Evolutionary conservation across 2,797 vertebrate genomes (phyloP).

Genomic region (Poecilia picta): DNA sequence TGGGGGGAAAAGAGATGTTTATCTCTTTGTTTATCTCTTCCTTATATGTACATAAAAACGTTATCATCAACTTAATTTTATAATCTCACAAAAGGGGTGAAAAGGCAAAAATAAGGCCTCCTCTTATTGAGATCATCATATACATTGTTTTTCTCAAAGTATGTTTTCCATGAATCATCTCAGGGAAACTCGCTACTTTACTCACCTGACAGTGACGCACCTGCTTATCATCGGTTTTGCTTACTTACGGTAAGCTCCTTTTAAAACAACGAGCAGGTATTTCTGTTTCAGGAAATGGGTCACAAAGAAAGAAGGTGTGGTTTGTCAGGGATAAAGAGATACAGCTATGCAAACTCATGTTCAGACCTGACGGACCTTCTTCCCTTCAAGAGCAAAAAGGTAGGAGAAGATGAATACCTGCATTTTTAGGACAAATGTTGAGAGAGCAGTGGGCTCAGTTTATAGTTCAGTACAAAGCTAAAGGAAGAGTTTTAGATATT

Average conservation of each 20-base stretch:
- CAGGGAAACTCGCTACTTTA: background rate
- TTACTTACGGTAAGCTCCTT: background rate
- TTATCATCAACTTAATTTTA: background rate
- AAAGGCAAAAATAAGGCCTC: background rate
- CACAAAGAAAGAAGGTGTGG: conserved; percentile 37
- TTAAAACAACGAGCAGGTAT: background rate
- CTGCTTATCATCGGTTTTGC: background rate
- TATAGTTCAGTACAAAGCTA: background rate
- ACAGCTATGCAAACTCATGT: conserved; percentile 33
- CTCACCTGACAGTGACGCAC: background rate
- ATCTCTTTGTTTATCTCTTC: background rate
- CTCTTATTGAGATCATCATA: background rate
- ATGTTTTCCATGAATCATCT: background rate
- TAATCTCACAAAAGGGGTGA: background rate
- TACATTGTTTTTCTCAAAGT: background rate
- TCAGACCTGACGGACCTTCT: conserved; percentile 58
- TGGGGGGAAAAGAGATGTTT: background rate
- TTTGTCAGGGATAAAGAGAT: conserved; percentile 21
- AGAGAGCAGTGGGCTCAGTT: background rate
- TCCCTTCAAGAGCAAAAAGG: conserved; percentile 39
- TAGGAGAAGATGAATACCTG: conserved; percentile 10
- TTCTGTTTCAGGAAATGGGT: background rate
- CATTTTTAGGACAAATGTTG: background rate
- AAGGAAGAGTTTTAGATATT: background rate
- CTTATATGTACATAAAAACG: background rate